Evolutionary conservation across 2,797 vertebrate species (phyloP).

Genomic region (Cynodonichthys magdalenae): DNA sequence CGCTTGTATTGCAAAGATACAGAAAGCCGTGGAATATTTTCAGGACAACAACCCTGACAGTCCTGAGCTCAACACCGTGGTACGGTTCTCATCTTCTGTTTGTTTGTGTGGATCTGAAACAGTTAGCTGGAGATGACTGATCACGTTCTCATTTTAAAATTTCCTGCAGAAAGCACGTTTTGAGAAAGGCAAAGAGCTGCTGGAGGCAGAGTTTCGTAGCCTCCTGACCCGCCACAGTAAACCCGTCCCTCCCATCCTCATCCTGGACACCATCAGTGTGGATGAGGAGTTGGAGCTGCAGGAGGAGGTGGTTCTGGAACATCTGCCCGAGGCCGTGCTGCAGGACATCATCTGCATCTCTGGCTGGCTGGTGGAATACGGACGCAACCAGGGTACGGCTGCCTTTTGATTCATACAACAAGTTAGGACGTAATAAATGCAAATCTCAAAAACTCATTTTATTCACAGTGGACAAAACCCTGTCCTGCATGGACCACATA

Average conservation of each 20-base stretch:
- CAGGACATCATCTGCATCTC: constrained; percentile 93
- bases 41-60: constrained; percentile 98
- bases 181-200: constrained; percentile 93
- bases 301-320: constrained; percentile 91
- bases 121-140: no score
- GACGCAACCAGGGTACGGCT: constrained; percentile 91
- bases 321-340: constrained; percentile 90
- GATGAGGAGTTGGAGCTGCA: constrained; percentile 93
- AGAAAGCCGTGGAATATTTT: constrained; percentile 98
- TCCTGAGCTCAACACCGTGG: constrained; percentile 96
- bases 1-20: constrained; percentile 93
- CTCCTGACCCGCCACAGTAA: constrained; percentile 94
- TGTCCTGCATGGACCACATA: no score
- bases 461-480: no score
- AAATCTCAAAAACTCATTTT: no score
- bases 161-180: constrained; percentile 91
- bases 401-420: background rate
- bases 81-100: constrained; percentile 57
- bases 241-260: constrained; percentile 91
- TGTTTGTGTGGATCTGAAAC: background rate
- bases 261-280: constrained; percentile 90
- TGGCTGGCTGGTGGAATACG: constrained; percentile 95
- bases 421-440: no score
- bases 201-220: constrained; percentile 93
- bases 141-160: no score